Base-by-base conservation (phyloP, 2,113 vertebrate genomes). In the Nannospalax galili region DNA sequence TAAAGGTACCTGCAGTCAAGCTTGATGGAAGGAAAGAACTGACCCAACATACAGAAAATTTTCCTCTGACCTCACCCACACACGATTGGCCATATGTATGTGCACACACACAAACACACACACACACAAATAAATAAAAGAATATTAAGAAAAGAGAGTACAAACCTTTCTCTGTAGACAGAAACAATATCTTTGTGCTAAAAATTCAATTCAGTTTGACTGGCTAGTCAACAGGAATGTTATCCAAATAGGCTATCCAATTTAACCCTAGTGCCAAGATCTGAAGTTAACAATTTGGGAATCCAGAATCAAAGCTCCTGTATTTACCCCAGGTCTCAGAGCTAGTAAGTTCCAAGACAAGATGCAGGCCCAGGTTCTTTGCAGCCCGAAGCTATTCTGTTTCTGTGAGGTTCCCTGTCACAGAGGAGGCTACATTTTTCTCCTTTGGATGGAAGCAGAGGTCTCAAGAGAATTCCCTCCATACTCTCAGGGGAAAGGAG, bases 401-500 rank as follows among this genome's bases (percentile, higher is more conserved):
- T 74, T 40, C 52, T 3, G 11, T 37, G 22, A 0, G 20, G 6
- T 4, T 92, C 8, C 14, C 32, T 32, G 20, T 14, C 16, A 9
- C 28, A 67, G 24, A 64, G 85, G 37, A 72, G 4, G 48, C 10
- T 58, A 48, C n/a, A 15, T 30, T 62, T n/a, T 5, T 1, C 24
- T 30, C 17, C 26, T 45, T 28, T 12, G 37, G 72, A 60, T 64
- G 17, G 2, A 84, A 37, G 32, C 14, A 20, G 64, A 86, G 58
- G 9, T 26, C 19, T 14, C 16, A 7, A 2, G 0, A 9, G 1
- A 24, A 9, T 82, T 12, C 4, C 17, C 12, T 9, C 0, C n/a
- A 3, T 24, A 24, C 24, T 86, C n/a, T 62, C 40, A 22, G 0
- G 2, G 35, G 37, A 11, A 1, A 0, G 8, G 37, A 5, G 9